phyloP scores from a whole-genome alignment of 2,888 invertebrate species.

The Pristionchus maxplancki region DNA sequence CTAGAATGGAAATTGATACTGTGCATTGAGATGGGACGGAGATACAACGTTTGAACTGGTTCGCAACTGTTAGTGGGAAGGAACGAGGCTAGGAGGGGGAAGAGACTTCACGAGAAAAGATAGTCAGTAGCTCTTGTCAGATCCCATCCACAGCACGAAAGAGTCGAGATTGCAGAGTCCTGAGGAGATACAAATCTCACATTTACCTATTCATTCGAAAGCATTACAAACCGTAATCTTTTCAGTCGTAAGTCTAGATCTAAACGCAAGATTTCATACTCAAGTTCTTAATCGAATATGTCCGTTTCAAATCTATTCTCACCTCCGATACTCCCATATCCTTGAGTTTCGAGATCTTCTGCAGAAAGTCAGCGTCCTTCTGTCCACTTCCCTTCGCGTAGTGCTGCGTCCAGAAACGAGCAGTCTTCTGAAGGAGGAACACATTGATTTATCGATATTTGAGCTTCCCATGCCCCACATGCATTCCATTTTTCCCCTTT shows the following conservation, averaged over 20 bases:
- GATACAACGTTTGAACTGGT: constrained; percentile 31
- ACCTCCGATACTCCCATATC: constrained; percentile 89
- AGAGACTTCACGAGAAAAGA: constrained; percentile 64
- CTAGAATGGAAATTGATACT: neutral
- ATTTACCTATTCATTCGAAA: neutral
- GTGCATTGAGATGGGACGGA: constrained; percentile 10
- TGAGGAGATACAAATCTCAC: constrained; percentile 55
- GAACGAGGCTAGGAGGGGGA: neutral
- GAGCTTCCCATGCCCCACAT: neutral
- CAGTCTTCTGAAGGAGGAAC: constrained; percentile 83
- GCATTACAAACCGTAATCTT: no score
- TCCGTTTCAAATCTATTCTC: neutral
- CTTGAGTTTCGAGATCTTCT: constrained; percentile 89
- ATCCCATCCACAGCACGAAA: constrained; percentile 72
- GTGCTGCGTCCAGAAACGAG: constrained; percentile 94
- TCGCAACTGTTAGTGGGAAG: constrained; percentile 33
- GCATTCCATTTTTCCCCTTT: neutral
- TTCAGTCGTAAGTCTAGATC: no score
- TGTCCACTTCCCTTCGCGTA: constrained; percentile 90
- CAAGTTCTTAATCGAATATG: no score
- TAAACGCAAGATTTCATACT: no score
- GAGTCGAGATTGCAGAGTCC: constrained; percentile 69
- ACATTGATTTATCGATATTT: neutral
- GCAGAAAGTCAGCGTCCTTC: constrained; percentile 86
- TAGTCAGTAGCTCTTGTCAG: constrained; percentile 68